These are phyloP conservation scores for Melolontha melolontha DNA, from an alignment of 2,888 invertebrate species.

Conservation along the genomic window DNA sequence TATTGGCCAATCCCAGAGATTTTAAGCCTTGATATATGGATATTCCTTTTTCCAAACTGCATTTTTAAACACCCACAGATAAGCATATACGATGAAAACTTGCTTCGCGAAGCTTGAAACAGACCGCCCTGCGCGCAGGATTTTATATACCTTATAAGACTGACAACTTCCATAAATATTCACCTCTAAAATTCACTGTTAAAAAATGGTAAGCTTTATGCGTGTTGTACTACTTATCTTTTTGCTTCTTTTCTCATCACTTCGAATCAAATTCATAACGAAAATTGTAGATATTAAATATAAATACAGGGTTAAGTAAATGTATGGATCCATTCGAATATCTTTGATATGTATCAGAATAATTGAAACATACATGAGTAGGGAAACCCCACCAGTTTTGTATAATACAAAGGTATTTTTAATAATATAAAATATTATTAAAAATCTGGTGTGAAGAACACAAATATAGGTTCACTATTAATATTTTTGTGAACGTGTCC, in stretches of 20 bases:
- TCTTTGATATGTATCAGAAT: no score
- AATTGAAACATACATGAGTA: no score
- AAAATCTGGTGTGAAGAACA: no score
- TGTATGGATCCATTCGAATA: no score
- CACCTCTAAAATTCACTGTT: constrained; percentile 45
- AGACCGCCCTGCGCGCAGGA: constrained; percentile 48
- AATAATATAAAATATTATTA: no score
- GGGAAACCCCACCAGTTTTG: no score
- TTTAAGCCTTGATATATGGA: constrained; percentile 56
- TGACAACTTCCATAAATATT: constrained; percentile 50
- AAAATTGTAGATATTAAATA: no score
- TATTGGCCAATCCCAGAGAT: constrained; percentile 56
- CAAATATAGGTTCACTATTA: no score
- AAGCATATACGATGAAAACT: constrained; percentile 51
- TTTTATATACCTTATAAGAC: constrained; percentile 50
- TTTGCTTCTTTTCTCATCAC: constrained; percentile 31
- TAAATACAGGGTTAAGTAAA: no score
- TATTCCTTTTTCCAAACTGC: constrained; percentile 55
- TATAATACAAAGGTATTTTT: no score
- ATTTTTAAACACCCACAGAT: constrained; percentile 57
- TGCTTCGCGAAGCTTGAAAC: constrained; percentile 44
- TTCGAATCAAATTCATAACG: constrained; percentile 19
- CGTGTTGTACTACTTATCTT: constrained; percentile 18
- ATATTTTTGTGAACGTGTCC: no score
- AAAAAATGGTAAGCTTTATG: constrained; percentile 40